A percentile compares a stretch with the other conserved stretches of the same genome.
Evolutionary conservation across 1,140 invertebrate genomes (phyloP).

Genomic region (Pachypeltis micranthus): DNA sequence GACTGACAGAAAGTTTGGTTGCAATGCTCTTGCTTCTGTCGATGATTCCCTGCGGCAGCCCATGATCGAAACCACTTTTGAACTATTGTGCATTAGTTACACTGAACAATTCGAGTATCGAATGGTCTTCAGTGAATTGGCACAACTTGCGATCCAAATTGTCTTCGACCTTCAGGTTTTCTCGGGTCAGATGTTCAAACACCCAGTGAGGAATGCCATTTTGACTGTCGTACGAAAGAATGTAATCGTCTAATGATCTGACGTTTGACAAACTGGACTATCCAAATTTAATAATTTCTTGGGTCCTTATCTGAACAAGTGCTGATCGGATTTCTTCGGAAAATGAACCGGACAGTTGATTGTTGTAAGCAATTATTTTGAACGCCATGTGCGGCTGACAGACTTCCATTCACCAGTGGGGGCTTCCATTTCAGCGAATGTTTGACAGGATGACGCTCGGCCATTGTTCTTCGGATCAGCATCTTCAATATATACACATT

Average conservation of each 20-base stretch:
- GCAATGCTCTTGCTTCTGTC: conserved; percentile 60
- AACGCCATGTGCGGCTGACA: too few species aligned
- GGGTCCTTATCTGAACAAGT: too few species aligned
- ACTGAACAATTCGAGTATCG: conserved; percentile 78
- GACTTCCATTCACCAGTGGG: too few species aligned
- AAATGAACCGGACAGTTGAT: too few species aligned
- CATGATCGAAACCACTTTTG: conserved; percentile 88
- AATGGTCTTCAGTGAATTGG: conserved; percentile 74
- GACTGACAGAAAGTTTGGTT: conserved; percentile 87
- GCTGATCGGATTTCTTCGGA: too few species aligned
- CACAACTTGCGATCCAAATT: conserved; percentile 67
- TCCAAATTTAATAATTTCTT: conserved; percentile 90
- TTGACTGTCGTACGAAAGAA: conserved; percentile 84
- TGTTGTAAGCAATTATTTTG: too few species aligned
- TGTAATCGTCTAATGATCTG: conserved; percentile 79
- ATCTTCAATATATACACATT: too few species aligned
- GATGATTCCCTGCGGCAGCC: conserved; percentile 97
- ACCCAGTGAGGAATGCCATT: conserved; percentile 90
- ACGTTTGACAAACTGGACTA: conserved; percentile 86
- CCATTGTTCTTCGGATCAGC: too few species aligned
- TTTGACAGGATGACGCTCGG: too few species aligned
- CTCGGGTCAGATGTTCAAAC: conserved; percentile 84
- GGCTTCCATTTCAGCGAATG: too few species aligned
- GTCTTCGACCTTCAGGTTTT: conserved; percentile 55
- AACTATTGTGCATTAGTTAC: too few species aligned